phyloP scores from a whole-genome alignment of 2,888 invertebrate genomes.

The Euproctis similis region DNA sequence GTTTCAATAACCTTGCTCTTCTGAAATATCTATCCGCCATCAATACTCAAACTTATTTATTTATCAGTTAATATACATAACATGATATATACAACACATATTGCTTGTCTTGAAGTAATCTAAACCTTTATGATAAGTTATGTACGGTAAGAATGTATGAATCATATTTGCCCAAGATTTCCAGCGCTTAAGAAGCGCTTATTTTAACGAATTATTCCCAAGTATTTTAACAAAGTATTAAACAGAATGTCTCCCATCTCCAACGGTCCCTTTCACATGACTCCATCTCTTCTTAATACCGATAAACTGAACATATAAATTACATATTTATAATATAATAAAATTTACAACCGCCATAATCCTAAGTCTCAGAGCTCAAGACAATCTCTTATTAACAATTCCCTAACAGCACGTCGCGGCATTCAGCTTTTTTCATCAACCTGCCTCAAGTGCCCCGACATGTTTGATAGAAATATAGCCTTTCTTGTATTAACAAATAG shows the following conservation, averaged over 20 bases:
- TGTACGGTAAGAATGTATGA: no score
- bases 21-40: slow-evolving; percentile 1
- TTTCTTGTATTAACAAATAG: slow-evolving; percentile 25
- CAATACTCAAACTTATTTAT: neutral
- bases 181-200: no score
- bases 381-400: slow-evolving; percentile 65
- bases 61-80: neutral
- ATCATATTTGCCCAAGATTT: no score
- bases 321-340: slow-evolving; percentile 67
- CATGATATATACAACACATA: no score
- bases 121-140: no score
- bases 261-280: no score
- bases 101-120: no score
- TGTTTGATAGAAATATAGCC: slow-evolving; percentile 18
- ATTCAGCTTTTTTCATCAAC: slow-evolving; percentile 47
- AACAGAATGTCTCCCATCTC: no score
- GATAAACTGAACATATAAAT: slow-evolving; percentile 52
- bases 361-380: slow-evolving; percentile 37
- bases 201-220: no score
- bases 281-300: slow-evolving; percentile 29
- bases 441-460: slow-evolving; percentile 28
- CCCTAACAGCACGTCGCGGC: slow-evolving; percentile 53
- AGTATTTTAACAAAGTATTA: no score
- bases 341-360: slow-evolving; percentile 63
- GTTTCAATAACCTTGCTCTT: no score